A percentile compares a stretch with the other conserved stretches of the same genome.
These are phyloP conservation scores for Dolomedes plantarius DNA, from an alignment of 2,888 invertebrate genomes.

Conservation along the genomic window DNA sequence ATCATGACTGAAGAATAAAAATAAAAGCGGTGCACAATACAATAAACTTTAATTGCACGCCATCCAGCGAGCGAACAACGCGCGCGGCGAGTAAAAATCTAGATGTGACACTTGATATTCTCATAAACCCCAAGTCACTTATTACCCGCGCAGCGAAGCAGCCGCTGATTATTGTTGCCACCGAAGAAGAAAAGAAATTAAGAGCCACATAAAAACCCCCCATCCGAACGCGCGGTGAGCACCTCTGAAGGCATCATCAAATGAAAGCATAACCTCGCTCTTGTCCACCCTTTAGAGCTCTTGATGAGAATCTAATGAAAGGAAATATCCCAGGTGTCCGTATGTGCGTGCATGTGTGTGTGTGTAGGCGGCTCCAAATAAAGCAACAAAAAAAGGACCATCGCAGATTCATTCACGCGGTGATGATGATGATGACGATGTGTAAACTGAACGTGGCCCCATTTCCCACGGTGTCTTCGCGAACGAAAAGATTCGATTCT, in stretches of 20 bases:
- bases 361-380: slow-evolving; percentile 35
- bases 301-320: slow-evolving; percentile 38
- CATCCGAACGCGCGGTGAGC: not conserved
- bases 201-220: not conserved
- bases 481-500: not conserved
- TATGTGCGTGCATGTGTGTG: not conserved
- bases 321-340: slow-evolving; percentile 27
- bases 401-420: slow-evolving; percentile 47
- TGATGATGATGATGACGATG: slow-evolving; percentile 19
- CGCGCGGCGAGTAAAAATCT: no score
- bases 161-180: no score
- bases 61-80: no score
- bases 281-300: slow-evolving; percentile 15
- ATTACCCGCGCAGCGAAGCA: not conserved
- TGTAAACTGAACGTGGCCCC: slow-evolving; percentile 52
- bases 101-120: not conserved
- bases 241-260: not conserved
- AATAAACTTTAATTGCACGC: no score
- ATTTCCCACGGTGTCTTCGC: slow-evolving; percentile 48
- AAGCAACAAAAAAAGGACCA: slow-evolving; percentile 11
- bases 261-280: not conserved
- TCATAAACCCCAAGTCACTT: not conserved
- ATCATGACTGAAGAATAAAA: no score
- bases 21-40: no score
- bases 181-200: not conserved